phyloP scores from a whole-genome alignment of 2,113 vertebrate genomes.

The Hydropotes inermis region DNA sequence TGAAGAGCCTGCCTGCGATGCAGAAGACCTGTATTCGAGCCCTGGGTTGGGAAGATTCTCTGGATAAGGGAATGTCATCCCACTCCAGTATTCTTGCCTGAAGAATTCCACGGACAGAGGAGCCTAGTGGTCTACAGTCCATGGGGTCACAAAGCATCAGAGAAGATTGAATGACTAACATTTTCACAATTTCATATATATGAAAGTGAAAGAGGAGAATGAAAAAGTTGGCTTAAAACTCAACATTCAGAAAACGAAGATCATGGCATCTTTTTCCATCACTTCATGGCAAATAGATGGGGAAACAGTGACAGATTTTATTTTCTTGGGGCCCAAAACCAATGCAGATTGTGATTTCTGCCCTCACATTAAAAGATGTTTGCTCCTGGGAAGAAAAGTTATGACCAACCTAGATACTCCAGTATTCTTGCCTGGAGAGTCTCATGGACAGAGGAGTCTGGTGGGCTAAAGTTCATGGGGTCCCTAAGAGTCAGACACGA shows the following conservation, averaged over 20 bases:
- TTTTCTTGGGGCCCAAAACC: background rate
- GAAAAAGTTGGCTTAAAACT: background rate
- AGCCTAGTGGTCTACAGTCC: background rate
- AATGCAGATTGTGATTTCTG: background rate
- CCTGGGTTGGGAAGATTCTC: background rate
- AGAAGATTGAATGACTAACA: background rate
- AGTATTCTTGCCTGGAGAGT: too few relatives aligned
- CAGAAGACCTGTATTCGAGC: background rate
- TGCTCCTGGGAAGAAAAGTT: background rate
- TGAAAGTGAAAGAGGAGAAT: background rate
- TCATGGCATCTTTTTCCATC: background rate
- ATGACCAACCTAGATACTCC: background rate
- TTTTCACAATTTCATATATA: background rate
- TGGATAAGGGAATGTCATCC: background rate
- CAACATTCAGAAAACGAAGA: background rate
- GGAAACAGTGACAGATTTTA: background rate
- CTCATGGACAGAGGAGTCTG: too few relatives aligned
- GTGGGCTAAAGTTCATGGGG: too few relatives aligned
- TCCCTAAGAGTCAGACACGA: background rate
- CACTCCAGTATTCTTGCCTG: background rate
- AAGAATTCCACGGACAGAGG: background rate
- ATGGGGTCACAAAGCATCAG: background rate
- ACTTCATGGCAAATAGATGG: background rate
- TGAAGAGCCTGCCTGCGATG: background rate
- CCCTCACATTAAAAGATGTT: background rate